Evolutionary conservation across 1,140 invertebrate species (phyloP), one percentile per base, ranked within the genome.

Genomic region (Pogonomyrmex californicus): DNA sequence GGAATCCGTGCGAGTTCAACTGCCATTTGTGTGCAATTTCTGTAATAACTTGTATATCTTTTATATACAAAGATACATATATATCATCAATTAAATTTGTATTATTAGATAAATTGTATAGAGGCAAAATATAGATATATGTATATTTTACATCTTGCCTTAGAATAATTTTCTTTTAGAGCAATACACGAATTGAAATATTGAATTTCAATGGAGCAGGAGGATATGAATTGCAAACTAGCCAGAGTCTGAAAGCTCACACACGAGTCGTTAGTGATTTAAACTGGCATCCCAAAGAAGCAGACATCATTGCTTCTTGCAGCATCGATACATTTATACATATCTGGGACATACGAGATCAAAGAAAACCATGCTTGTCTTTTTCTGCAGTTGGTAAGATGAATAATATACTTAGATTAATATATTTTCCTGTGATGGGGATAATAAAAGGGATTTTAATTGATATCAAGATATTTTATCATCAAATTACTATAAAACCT

Each of bases 251-350:
- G 58, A 97, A 97, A 78, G 97, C 97, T 14, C 98, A 99, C 92
- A 98, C 98, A 0, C 95, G 98, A 89, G 97, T 98, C 9, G 97
- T 99, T 10, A 99, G 98, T 92, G 98, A 99, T 93, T 96, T 99
- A 65, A 98, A 99, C 94, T 99, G 99, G 98, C 98, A 99, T 92
- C 96, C 97, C 83, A 97, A 97, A 94, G 97, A 99, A 93, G 97
- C 98, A n/a, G 98, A 98, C 93, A 94, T 98, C 17, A 95, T 99
- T 86, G 98, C 98, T 12, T 98, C 98, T 49, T 99, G 98, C 92
- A 99, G 98, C 36, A 98, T 98, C 54, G 99, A 99, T 93, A 98
- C 98, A 62, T 99, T 98, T 92, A 98, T 98, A 75, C 97, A 99
- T 94, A 96, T 99, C 60, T 99, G 99, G 99, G 99, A 99, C 93